These are phyloP conservation scores for Cepaea hortensis DNA, from an alignment of 2,888 invertebrate genomes.

Conservation along the genomic window DNA sequence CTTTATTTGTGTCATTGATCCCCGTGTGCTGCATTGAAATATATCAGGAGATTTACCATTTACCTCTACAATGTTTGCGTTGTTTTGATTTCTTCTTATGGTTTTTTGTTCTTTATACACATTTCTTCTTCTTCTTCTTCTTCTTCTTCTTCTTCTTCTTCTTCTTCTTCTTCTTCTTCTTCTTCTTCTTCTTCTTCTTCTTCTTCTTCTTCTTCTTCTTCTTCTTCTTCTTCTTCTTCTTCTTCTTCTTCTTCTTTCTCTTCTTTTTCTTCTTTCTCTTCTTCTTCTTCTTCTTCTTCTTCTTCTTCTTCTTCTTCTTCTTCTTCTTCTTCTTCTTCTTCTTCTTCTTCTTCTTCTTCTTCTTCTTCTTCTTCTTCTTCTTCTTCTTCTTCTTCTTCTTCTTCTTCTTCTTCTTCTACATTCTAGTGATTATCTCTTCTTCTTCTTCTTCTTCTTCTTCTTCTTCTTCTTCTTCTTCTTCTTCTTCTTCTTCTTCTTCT, in stretches of 20 bases:
- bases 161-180: neutral
- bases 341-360: neutral
- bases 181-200: neutral
- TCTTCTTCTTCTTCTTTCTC: constrained; percentile 20
- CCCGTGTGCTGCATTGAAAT: no score
- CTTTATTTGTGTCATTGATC: no score
- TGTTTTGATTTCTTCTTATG: no score
- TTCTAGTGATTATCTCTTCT: neutral
- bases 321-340: neutral
- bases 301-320: neutral
- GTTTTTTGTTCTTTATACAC: no score
- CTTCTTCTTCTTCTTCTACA: constrained; percentile 29
- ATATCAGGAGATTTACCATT: no score
- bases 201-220: constrained; percentile 19
- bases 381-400: constrained; percentile 34
- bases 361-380: constrained; percentile 34
- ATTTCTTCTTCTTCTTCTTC: no score
- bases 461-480: no score
- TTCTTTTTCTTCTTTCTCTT: neutral
- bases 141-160: no score
- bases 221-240: constrained; percentile 27
- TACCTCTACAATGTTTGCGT: no score
- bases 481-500: no score
- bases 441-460: neutral
- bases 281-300: neutral